Base-by-base conservation (phyloP, 2,888 invertebrate species). In the Axea sp. region DNA sequence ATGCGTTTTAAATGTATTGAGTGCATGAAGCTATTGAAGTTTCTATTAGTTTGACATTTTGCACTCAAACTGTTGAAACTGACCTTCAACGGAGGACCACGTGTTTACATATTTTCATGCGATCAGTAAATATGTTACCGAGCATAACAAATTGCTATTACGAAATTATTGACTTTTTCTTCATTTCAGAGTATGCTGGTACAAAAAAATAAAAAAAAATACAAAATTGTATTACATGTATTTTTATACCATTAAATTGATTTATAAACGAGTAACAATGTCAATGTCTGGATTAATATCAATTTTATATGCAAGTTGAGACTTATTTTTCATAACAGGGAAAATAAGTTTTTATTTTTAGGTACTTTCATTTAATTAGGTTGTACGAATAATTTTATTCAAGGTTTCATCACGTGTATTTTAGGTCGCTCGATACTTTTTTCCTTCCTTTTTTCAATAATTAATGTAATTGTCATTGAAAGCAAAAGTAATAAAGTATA, bases 11-110 rank as follows among this genome's bases (percentile, higher is more conserved):
- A 55, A 41, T 45, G 15, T 41, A 64, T 57, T 72, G 51, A 53
- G 30, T 43, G 41, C 45, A 37, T 24, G 11, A 22, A 19, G 19
- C 11, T 28, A 47, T 22, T 71, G 15, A 62, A 62, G 62, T 60
- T 62, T 71, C 41, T 64, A 72, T 72, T 62, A 60, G 69, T 69
- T 72, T 64, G 51, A 59, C 64, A 72, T 72, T 57, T 57, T 30
- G 28, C 26, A 49, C 62, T 69, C 49, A 37, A 31, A 28, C 5
- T 39, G 14, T 30, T 11, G 11, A 26, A 33, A 53, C 12, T 31
- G 71, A 41, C 64, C 71, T 72, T 72, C 64, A 12, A 57, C 17
- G 8, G 19, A 72, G 64, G 57, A 64, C 69, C 43, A 41, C 35
- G 55, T 57, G 49, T 64, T 72, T 57, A 57, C 55, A 47, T 57